Base-by-base conservation (phyloP, 2,797 vertebrate genomes). In the Smutsia temminckii region DNA sequence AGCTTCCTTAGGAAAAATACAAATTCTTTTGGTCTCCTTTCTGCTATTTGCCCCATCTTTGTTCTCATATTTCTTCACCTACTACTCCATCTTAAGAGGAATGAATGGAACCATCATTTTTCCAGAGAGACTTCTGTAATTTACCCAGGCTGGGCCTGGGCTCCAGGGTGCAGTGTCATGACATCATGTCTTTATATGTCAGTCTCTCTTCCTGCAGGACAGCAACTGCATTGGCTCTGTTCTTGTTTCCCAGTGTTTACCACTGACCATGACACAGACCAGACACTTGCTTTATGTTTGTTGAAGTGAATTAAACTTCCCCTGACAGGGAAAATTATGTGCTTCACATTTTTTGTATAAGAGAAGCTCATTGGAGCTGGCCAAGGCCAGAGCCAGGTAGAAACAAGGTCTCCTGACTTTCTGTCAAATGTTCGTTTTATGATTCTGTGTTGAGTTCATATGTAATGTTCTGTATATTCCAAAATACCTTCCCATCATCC, bases 31-130 rank as follows among this genome's bases (percentile, higher is more conserved):
- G 17, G 11, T 68, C 27, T 53, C 18, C 9, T 37, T 46, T 17
- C 7, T 0, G 0, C 14, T 18, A 25, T 5, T 0, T 6, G 8
- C 27, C 10, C 77, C 63, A 46, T 8, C 5, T 85, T 77, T 83
- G 51, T 29, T 74, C 8, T 79, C 68, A 59, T 34, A 42, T 5
- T 51, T 69, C 46, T 51, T 74, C 10, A 81, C 0, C 23, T 34
- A 23, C 21, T 61, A 61, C 17, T 64, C n/a, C 75, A 3, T 53
- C 12, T 61, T 83, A 53, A 23, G 4, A 29, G 34, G 12, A 49
- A 63, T n/a, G 49, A 74, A 75, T 6, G 11, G 63, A 53, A 9
- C 17, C 20, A 49, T 4, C 6, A n/a, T 78, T 49, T 40, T 20
- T 8, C 63, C 63, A 53, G 42, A 49, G 17, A 61, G n/a, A 89